Percentiles rank a stretch among this genome's conserved stretches.
These are phyloP conservation scores for Uropsilus gracilis DNA, from an alignment of 2,113 vertebrate species.

Conservation along the genomic window DNA sequence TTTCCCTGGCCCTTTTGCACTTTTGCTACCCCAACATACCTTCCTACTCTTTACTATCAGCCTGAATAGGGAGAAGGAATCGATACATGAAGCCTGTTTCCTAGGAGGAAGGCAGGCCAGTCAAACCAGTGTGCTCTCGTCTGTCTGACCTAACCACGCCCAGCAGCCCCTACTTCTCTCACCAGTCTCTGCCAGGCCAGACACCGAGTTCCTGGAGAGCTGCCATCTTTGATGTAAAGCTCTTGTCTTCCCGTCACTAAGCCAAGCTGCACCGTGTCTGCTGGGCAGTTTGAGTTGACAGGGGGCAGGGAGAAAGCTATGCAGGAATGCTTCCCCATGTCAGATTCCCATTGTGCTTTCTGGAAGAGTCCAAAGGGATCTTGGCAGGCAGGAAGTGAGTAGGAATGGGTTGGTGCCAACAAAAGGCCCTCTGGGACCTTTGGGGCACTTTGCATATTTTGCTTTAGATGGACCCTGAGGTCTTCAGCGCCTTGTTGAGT, in stretches of 20 bases:
- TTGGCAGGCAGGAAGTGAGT: not conserved
- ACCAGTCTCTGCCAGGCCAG: not conserved
- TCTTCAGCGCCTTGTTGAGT: not conserved
- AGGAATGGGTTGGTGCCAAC: not conserved
- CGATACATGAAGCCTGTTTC: not conserved
- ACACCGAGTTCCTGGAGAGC: not conserved
- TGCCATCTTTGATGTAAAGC: not conserved
- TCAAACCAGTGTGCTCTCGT: not conserved
- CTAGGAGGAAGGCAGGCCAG: not conserved
- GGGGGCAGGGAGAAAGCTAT: not conserved
- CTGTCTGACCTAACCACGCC: not conserved
- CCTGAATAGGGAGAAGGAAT: not conserved
- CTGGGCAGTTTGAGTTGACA: not conserved
- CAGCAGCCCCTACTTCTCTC: not conserved
- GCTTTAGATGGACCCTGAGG: not conserved
- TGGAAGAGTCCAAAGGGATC: not conserved
- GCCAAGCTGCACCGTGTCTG: not conserved
- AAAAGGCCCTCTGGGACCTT: not conserved
- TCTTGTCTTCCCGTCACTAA: not conserved
- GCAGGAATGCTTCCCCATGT: not conserved
- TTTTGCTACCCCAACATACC: not conserved
- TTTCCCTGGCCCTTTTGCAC: not conserved
- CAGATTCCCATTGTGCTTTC: not conserved
- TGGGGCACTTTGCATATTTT: not conserved
- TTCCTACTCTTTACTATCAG: not conserved